Evolutionary conservation across 2,797 vertebrate genomes (phyloP).

Genomic region (Hipposideros larvatus): DNA sequence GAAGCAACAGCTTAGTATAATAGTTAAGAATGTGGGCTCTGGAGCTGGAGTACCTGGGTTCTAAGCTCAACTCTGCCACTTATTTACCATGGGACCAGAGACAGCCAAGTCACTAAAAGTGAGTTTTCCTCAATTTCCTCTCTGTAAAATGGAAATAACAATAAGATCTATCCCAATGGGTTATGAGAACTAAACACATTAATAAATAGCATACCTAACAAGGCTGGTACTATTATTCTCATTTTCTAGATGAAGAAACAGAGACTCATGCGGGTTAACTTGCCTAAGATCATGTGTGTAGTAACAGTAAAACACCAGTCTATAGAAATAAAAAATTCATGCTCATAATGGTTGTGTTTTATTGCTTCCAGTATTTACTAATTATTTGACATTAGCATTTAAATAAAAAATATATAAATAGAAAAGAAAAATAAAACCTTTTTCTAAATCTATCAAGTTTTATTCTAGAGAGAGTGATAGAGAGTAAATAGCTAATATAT

Average conservation of each 20-base stretch:
- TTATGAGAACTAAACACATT: constrained; percentile 40
- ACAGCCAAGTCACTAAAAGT: not conserved
- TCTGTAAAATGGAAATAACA: not conserved
- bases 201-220: not conserved
- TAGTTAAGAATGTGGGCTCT: not conserved
- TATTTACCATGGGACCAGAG: not conserved
- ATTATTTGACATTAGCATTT: constrained; percentile 24
- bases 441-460: not conserved
- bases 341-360: not conserved
- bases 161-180: not conserved
- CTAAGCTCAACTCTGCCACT: not conserved
- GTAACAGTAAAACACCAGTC: not conserved
- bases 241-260: not conserved
- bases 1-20: not conserved
- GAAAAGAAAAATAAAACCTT: constrained; percentile 48
- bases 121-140: not conserved
- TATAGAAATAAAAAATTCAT: not conserved
- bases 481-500: not conserved
- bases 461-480: not conserved
- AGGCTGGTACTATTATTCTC: not conserved
- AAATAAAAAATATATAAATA: not conserved
- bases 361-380: not conserved
- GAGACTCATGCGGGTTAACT: not conserved
- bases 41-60: not conserved
- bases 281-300: not conserved